Conservation (phyloP, 2,888 invertebrate species). For the Philonicus albiceps region DNA sequence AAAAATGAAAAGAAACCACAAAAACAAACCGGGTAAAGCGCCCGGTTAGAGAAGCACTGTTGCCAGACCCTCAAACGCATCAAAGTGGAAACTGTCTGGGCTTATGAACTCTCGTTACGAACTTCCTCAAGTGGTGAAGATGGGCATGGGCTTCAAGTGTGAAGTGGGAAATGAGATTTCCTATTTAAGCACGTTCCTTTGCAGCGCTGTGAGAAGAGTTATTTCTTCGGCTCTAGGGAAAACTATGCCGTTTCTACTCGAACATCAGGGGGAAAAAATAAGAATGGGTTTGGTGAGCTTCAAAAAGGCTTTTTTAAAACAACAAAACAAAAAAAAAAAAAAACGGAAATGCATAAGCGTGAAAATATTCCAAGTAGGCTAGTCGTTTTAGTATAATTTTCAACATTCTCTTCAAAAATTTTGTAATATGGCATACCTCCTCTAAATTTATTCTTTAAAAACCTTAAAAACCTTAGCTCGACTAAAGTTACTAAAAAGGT, state of each 20-base stretch:
- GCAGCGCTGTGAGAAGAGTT: not conserved
- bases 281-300: not conserved
- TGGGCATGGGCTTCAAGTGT: not conserved
- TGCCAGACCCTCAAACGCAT: conserved; percentile 24
- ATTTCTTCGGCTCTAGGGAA: not conserved
- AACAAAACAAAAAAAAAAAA: not conserved
- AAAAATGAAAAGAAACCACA: conserved; percentile 8
- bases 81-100: not conserved
- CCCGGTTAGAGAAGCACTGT: not conserved
- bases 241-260: not conserved
- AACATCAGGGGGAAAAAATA: not conserved
- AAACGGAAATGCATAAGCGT: not conserved
- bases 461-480: not conserved
- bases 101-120: conserved; percentile 5
- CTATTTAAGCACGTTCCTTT: conserved; percentile 21
- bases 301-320: not conserved
- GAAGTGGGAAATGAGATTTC: conserved; percentile 23
- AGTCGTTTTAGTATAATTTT: not conserved
- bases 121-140: conserved; percentile 16
- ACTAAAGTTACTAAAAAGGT: not conserved
- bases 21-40: conserved; percentile 7
- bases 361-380: not conserved
- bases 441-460: not conserved
- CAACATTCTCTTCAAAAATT: not conserved
- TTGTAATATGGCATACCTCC: not conserved